These are phyloP conservation scores for human (Homo sapiens) DNA, from an alignment of 2,113 vertebrate genomes.

Conservation along the genomic window GRCh38 chr1:94535001-94535500, in stretches of 20 bases:
- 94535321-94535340: background rate
- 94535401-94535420: background rate
- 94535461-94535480: background rate
- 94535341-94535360: background rate
- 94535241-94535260: background rate
- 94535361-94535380: background rate
- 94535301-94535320: background rate
- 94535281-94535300: background rate
- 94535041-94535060: background rate
- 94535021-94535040: background rate
- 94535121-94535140: background rate
- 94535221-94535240: background rate
- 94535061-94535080: background rate
- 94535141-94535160: background rate
- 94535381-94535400: background rate
- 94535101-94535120: too few relatives aligned
- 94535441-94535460: fast-evolving
- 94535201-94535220: background rate
- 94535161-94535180: too few relatives aligned
- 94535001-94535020: background rate
- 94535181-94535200: background rate
- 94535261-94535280: background rate
- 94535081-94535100: background rate
- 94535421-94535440: background rate
- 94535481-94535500: background rate